These are phyloP conservation scores for Limnephilus auricula DNA, from an alignment of 2,888 invertebrate genomes.

Conservation along the genomic window DNA sequence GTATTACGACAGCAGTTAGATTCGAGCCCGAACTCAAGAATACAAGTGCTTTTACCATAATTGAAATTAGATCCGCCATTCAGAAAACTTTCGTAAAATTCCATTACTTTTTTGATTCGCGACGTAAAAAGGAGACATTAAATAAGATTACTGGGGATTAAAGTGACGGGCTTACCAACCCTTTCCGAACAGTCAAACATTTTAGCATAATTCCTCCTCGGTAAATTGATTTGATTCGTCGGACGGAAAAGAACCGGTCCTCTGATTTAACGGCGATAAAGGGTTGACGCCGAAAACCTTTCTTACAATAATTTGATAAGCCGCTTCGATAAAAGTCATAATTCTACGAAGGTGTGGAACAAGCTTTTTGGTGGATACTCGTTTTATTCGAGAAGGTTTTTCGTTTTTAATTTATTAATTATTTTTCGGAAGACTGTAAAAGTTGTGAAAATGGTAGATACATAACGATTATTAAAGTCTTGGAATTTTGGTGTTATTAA, in stretches of 20 bases:
- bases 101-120: not conserved
- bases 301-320: not conserved
- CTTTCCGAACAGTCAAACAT: constrained; percentile 24
- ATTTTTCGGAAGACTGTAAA: too few species aligned
- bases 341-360: not conserved
- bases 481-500: too few species aligned
- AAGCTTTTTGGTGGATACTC: not conserved
- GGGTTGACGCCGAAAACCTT: constrained; percentile 6
- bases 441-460: too few species aligned
- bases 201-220: constrained; percentile 31
- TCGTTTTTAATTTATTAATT: too few species aligned
- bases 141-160: constrained; percentile 11
- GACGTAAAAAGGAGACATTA: not conserved
- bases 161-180: constrained; percentile 25
- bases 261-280: constrained; percentile 15
- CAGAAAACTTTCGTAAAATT: not conserved
- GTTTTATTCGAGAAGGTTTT: not conserved
- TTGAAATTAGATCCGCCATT: not conserved
- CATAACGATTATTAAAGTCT: too few species aligned
- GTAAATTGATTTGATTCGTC: constrained; percentile 29
- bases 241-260: constrained; percentile 4
- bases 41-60: not conserved
- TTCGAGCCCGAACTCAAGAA: not conserved
- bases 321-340: not conserved
- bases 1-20: not conserved